These are phyloP conservation scores for Phaethornis superciliosus DNA, from an alignment of 2,113 vertebrate species.

Conservation along the genomic window DNA sequence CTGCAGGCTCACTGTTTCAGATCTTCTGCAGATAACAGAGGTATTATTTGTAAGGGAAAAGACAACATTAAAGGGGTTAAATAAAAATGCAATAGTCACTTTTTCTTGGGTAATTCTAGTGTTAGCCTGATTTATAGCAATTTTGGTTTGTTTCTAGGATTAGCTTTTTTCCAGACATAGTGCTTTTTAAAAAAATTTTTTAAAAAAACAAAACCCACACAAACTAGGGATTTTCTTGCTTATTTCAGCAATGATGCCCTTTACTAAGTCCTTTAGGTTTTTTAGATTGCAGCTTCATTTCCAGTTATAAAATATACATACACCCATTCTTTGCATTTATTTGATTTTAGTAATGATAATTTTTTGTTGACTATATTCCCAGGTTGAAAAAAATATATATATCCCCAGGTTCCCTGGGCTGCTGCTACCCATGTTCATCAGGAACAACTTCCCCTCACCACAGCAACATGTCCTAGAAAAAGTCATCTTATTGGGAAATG, in stretches of 20 bases:
- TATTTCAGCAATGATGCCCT: neutral
- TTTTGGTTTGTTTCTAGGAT: neutral
- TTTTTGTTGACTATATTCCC: neutral
- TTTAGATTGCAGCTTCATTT: neutral
- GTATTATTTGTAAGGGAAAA: neutral
- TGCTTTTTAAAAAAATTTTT: neutral
- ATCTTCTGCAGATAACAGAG: neutral
- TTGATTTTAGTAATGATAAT: neutral
- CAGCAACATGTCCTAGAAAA: neutral
- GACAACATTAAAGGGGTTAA: neutral
- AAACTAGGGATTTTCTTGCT: neutral
- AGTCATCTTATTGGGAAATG: neutral
- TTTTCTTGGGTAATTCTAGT: neutral
- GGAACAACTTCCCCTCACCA: neutral
- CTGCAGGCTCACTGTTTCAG: neutral
- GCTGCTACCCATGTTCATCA: neutral
- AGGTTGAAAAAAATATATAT: neutral
- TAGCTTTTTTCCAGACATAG: neutral
- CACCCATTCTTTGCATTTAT: neutral
- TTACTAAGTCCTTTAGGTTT: neutral
- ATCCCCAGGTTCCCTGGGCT: neutral
- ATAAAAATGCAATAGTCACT: neutral
- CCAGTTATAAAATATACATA: neutral
- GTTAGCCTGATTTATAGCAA: neutral
- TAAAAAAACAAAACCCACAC: no score